Evolutionary conservation across 1,140 invertebrate species (phyloP), one percentile per base, ranked within the genome.

Genomic region (Bombus breviceps): DNA sequence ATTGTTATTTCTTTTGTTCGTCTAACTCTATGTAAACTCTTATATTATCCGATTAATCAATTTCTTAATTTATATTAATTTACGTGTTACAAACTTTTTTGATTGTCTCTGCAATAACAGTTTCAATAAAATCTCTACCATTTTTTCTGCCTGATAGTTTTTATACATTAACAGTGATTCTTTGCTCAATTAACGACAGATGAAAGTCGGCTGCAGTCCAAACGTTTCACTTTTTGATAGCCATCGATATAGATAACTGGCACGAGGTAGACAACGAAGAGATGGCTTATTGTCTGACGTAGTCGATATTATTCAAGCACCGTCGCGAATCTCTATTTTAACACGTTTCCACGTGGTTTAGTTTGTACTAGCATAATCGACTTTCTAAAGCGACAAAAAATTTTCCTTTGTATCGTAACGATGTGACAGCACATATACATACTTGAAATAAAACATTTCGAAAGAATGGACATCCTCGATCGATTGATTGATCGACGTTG

Each of bases 291-390:
- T 37, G 22, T 9, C 18, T 4, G 10, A 9, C 1, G 12, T 28
- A 22, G 47, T 53, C 47, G 47, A 53, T 73, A 73, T 81, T 69
- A 32, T 8, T 59, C 53, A 62, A 53, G 64, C 22, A 79, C 41
- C 28, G 41, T 32, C 25, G 32, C 32, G 13, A 32, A 76, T 66
- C 25, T 62, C 15, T 39, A 39, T 73, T 77, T 57, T 59, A 62
- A 77, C 74, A 28, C 25, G 25, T 76, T 34, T 53, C 41, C 43
- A 53, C 43, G 22, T 47, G 43, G 22, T 74, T 47, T 37, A 32
- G 15, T 34, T 74, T 34, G 18, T 10, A 32, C 15, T n/a, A 32
- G 41, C 6, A 22, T 43, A 74, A 41, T 74, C 72, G 22, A 34
- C 32, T 74, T 47, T 9, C n/a, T 34, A 25, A 74, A 74, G 22